Conservation (phyloP, 2,888 invertebrate species). For the Erpobdella octoculata region DNA sequence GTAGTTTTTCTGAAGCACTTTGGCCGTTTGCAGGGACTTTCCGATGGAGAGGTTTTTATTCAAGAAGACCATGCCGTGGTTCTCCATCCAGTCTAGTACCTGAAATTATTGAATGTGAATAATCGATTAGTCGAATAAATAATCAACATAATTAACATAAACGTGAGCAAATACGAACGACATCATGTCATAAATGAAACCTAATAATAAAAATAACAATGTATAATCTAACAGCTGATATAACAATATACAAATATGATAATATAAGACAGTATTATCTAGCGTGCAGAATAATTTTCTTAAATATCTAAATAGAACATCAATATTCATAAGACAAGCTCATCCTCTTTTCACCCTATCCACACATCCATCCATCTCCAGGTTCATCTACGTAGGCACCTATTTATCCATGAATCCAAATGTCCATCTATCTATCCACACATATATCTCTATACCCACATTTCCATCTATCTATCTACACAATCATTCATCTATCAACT, state of each 20-base stretch:
- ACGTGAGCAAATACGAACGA: not conserved
- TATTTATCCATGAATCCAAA: no score
- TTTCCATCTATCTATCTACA: not conserved
- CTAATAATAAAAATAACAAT: not conserved
- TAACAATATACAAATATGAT: no score
- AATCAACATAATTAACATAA: no score
- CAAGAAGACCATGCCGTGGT: constrained; percentile 92
- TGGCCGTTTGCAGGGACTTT: constrained; percentile 83
- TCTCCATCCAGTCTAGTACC: constrained; percentile 92
- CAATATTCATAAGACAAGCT: no score
- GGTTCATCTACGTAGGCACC: no score
- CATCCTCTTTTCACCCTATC: no score
- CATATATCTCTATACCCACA: no score
- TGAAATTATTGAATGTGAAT: constrained; percentile 52
- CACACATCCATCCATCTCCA: no score
- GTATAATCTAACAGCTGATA: not conserved
- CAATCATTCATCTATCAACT: not conserved
- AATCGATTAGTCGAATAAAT: not conserved
- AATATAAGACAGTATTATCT: no score
- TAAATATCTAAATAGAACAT: no score
- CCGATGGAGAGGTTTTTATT: constrained; percentile 94
- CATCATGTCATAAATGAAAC: not conserved
- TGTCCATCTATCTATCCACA: no score
- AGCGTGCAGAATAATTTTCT: no score
- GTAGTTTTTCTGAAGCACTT: constrained; percentile 92